Evolutionary conservation across 2,113 vertebrate species (phyloP), one percentile per base, ranked within the genome.

Genomic region (Ovis aries): DNA sequence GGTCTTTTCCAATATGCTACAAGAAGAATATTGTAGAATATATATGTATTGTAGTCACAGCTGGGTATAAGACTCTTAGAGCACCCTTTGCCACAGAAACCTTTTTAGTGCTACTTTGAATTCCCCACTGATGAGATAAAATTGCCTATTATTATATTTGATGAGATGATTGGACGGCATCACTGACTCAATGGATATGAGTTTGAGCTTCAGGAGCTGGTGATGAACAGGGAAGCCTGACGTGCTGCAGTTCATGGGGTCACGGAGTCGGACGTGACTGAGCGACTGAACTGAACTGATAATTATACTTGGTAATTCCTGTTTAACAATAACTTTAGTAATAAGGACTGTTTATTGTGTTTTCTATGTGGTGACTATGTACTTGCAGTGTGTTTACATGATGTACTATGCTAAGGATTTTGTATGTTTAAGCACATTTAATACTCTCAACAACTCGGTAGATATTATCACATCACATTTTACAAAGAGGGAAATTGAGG

Each of bases 51-150:
- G 17, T 86, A 57, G 25, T 87, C 84, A 45, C 21, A 31, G 43
- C 64, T 88, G 17, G 4, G 17, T 57, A 15, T 64, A 89, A 77
- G 67, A 52, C 45, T 55, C 14, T n/a, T 48, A 95, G 33, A 60
- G 43, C 23, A 43, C 31, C 27, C n/a, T 86, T 95, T 71, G 43
- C 43, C 6, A 23, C 33, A 84, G 64, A 92, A 77, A 86, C 12
- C 15, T 90, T 52, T 95, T 77, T 29, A 64, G 33, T 16, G 80
- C 19, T 45, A 55, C 31, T 96, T 94, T 77, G 40, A 57, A 77
- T 57, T 90, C 43, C n/a, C 25, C 45, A 52, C 52, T 92, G 87
- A 60, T 2, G 40, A 85, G 43, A 55, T 77, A 60, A 71, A 71
- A 71, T 71, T 71, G 19, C 43, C 57, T 50, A 33, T 88, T 93